Evolutionary conservation across 2,113 vertebrate species (phyloP), one percentile per base, ranked within the genome.

Genomic region (Cacatua alba): DNA sequence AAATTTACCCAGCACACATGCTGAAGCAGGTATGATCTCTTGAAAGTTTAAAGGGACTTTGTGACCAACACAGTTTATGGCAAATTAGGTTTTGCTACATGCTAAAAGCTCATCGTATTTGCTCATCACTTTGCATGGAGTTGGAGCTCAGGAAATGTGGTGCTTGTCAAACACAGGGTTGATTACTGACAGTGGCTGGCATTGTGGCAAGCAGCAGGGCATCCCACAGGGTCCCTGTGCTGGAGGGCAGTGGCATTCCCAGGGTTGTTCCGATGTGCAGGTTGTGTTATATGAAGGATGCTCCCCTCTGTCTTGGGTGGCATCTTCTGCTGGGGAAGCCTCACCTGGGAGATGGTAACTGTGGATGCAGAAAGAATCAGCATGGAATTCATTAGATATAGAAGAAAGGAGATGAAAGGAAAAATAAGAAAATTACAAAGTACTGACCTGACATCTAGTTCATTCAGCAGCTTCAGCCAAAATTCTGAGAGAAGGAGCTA

Each of bases 401-500:
- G 39, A 80, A 80, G 46, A 57, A 24, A 16, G 1, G 29, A 88
- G 59, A 77, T 82, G 49, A 87, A 90, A 53, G 83, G 76, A n/a
- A 92, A 89, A 65, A 67, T 72, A 33, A 82, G 68, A 74, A 95
- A 95, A 94, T 94, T 2, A 81, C 78, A 24, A 62, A 69, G 48
- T 70, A 78, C 33, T 35, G 87, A 26, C 28, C 59, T 90, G 67
- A 74, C 37, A 63, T 80, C 82, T 90, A 79, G 94, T 93, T 85
- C 78, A 24, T 81, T 89, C 92, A 93, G 57, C 74, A 94, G 52
- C 75, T 95, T 92, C 60, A 80, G 46, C 78, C 60, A 94, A 90
- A 94, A 92, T 85, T 71, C 65, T 8, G 28, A 69, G 68, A 91
- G 70, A 93, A 88, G 9, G 23, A 82, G 41, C 63, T 76, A 17